These are phyloP conservation scores for Yponomeuta cagnagella DNA, from an alignment of 2,888 invertebrate genomes.

Conservation along the genomic window DNA sequence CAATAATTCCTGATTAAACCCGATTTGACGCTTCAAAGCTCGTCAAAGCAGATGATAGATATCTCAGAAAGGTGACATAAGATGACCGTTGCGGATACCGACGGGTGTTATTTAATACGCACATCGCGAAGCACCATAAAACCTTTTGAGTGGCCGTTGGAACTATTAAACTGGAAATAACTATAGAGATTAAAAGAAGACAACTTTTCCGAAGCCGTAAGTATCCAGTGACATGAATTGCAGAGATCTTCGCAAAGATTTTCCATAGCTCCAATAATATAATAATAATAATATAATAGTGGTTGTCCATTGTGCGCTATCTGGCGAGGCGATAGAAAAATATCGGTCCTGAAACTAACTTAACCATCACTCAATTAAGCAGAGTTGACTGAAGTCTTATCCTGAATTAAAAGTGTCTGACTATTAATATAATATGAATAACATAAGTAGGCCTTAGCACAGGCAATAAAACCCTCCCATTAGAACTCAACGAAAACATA, in stretches of 20 bases:
- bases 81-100: neutral
- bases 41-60: neutral
- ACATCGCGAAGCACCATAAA: neutral
- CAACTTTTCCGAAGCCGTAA: neutral
- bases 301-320: too few relatives aligned
- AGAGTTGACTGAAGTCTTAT: too few relatives aligned
- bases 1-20: neutral
- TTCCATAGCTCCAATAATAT: neutral
- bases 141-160: neutral
- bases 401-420: too few relatives aligned
- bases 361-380: too few relatives aligned
- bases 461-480: too few relatives aligned
- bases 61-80: neutral
- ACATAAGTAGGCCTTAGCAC: too few relatives aligned
- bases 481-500: too few relatives aligned
- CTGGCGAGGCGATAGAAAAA: too few relatives aligned
- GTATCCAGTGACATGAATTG: neutral
- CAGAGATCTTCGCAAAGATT: neutral
- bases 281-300: too few relatives aligned
- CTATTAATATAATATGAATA: too few relatives aligned
- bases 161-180: neutral
- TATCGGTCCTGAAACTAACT: too few relatives aligned
- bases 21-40: neutral
- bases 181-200: neutral
- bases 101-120: neutral